Percentiles rank a stretch among this genome's conserved stretches.
Evolutionary conservation across 2,797 vertebrate species (phyloP).

Genomic region (Malacoraja senta): DNA sequence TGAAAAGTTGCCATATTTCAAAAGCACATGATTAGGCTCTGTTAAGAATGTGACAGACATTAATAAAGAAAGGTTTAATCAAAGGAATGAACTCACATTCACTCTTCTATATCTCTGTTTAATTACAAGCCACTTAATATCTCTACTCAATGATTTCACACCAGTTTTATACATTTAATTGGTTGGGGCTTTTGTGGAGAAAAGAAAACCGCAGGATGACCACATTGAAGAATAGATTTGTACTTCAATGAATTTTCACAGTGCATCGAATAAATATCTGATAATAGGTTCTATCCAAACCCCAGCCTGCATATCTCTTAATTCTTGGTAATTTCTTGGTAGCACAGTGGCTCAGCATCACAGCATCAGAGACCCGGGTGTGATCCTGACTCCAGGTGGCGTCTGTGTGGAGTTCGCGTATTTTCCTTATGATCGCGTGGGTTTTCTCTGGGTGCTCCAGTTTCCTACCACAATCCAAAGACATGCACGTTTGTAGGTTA

Average conservation of each 20-base stretch:
- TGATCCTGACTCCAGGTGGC: too few species aligned
- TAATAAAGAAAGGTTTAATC: neutral
- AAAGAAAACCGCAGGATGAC: neutral
- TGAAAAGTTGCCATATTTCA: neutral
- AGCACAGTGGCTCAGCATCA: too few species aligned
- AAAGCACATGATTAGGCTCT: neutral
- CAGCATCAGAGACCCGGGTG: too few species aligned
- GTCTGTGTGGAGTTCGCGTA: too few species aligned
- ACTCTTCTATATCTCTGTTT: neutral
- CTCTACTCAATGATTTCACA: neutral
- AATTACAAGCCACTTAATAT: neutral
- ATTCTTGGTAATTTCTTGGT: too few species aligned
- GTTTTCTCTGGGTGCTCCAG: too few species aligned
- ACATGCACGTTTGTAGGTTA: too few species aligned
- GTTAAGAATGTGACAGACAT: too few species aligned
- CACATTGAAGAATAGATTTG: neutral
- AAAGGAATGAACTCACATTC: neutral
- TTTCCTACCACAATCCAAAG: too few species aligned
- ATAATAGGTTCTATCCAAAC: neutral
- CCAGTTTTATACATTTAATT: neutral
- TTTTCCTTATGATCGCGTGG: too few species aligned
- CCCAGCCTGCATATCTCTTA: neutral
- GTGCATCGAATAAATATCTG: neutral
- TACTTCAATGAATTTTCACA: neutral
- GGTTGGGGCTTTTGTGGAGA: neutral